Evolutionary conservation across 2,797 vertebrate species (phyloP).

Genomic region (Sarcoramphus papa): DNA sequence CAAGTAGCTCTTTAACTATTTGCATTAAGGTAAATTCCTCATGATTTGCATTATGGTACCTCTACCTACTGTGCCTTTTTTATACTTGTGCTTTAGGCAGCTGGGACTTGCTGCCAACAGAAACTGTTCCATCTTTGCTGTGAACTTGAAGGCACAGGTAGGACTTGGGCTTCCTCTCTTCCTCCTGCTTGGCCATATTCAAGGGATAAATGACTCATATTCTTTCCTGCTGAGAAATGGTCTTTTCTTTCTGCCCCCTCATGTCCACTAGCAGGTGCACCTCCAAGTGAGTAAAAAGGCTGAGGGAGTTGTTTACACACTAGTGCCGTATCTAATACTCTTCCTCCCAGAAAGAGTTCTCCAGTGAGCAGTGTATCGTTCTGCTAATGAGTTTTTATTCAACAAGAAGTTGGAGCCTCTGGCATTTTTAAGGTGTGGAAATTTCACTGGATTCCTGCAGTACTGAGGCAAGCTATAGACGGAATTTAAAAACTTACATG

Average conservation of each 20-base stretch:
- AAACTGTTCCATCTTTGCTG: neutral
- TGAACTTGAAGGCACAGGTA: neutral
- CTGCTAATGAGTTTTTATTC: neutral
- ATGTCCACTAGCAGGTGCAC: neutral
- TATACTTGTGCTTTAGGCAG: neutral
- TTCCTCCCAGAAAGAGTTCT: neutral
- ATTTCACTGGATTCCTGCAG: neutral
- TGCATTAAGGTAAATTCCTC: neutral
- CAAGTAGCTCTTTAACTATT: neutral
- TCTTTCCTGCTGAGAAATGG: neutral
- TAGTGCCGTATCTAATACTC: neutral
- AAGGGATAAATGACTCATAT: neutral
- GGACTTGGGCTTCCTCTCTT: neutral
- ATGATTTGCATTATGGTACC: neutral
- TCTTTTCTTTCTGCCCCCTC: neutral
- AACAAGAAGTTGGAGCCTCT: neutral
- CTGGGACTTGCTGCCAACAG: neutral
- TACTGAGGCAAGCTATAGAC: neutral
- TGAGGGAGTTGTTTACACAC: neutral
- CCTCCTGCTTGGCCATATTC: neutral
- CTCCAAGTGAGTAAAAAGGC: neutral
- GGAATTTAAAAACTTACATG: neutral
- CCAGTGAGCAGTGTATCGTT: accelerated
- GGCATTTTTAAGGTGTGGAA: neutral
- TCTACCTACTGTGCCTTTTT: neutral